These are phyloP conservation scores for Puffinus mauretanicus DNA, from an alignment of 2,113 vertebrate genomes.

Conservation along the genomic window DNA sequence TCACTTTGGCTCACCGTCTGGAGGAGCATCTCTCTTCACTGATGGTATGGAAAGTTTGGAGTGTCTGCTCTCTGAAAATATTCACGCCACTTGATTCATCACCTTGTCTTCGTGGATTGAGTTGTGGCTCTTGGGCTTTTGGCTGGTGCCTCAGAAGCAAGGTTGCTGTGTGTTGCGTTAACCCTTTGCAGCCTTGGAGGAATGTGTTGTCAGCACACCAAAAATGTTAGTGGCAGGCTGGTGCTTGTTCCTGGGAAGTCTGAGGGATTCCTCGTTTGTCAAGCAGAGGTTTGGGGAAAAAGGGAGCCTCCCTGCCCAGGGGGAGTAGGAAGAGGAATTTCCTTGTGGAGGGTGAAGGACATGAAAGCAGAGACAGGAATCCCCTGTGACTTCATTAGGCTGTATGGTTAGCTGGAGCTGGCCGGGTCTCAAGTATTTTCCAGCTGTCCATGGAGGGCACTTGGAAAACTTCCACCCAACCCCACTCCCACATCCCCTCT, in stretches of 20 bases:
- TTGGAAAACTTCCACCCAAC: slow-evolving; percentile 40
- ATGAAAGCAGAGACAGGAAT: slow-evolving; percentile 30
- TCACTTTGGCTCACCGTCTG: neutral
- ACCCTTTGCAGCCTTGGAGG: neutral
- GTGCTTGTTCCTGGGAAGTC: neutral
- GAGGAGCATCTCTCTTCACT: neutral
- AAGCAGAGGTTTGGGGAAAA: neutral
- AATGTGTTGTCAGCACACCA: neutral
- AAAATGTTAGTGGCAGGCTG: neutral
- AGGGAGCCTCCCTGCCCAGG: neutral
- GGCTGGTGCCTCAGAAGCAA: neutral
- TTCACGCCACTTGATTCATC: neutral
- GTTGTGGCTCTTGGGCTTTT: neutral
- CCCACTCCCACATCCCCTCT: slow-evolving; percentile 44
- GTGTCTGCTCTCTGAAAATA: neutral
- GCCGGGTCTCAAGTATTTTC: slow-evolving; percentile 40
- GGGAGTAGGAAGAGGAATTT: slow-evolving; percentile 22
- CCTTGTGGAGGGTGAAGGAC: slow-evolving; percentile 1
- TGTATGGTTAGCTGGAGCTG: slow-evolving; percentile 28
- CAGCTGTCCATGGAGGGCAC: slow-evolving; percentile 30
- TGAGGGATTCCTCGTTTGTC: neutral
- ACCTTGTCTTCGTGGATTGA: neutral
- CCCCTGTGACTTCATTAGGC: slow-evolving; percentile 27
- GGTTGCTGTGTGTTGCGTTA: neutral
- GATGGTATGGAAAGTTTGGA: neutral